These are phyloP conservation scores for Emmelina monodactyla DNA, from an alignment of 2,888 invertebrate genomes.

Conservation along the genomic window DNA sequence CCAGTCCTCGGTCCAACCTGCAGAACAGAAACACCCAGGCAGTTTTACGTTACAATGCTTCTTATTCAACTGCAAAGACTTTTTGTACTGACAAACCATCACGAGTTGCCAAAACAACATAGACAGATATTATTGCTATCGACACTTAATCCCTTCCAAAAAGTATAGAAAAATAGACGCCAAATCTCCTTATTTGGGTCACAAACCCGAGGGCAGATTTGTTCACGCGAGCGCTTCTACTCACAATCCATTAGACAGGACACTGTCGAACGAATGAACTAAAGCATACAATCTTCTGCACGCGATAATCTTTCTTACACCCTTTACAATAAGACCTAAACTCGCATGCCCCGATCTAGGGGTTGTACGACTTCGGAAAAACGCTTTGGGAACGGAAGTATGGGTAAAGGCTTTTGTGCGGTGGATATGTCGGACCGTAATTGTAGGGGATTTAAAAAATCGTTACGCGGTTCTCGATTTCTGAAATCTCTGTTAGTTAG, in stretches of 20 bases:
- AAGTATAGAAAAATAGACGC: no score
- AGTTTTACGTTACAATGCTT: no score
- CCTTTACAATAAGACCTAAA: not conserved
- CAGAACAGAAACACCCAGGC: no score
- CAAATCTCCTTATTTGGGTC: no score
- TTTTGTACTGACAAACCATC: no score
- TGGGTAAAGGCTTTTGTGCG: not conserved
- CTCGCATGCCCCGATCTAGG: not conserved
- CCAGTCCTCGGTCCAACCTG: no score
- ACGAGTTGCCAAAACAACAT: no score
- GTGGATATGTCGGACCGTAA: not conserved
- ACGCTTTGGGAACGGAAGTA: not conserved
- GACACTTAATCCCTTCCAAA: no score
- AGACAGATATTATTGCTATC: no score
- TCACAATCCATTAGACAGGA: constrained; percentile 44
- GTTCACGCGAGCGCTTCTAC: constrained; percentile 35
- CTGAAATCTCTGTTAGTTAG: no score
- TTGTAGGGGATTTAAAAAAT: not conserved
- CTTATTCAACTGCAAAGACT: no score
- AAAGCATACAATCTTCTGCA: constrained; percentile 20
- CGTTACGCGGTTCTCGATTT: no score
- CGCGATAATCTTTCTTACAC: not conserved
- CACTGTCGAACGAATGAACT: constrained; percentile 33
- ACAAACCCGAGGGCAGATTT: constrained; percentile 30
- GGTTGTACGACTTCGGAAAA: not conserved